Base-by-base conservation (phyloP, 2,113 vertebrate species). In the Petrocephalus zakoni region DNA sequence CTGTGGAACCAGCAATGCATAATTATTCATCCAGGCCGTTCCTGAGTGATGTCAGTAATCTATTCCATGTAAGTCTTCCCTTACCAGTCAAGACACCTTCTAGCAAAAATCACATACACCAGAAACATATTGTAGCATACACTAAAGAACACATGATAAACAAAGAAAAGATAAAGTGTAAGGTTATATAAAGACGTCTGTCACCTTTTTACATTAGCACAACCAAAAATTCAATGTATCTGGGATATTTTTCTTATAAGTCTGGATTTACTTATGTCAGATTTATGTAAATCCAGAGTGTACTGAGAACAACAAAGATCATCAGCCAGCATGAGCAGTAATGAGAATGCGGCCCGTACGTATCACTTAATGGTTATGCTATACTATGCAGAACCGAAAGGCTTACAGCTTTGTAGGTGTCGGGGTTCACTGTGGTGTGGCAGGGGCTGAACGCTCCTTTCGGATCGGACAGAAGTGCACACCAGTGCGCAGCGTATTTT, bases 401-500 rank as follows among this genome's bases (percentile, higher is more conserved):
- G 90, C 90, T 37, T 93, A 97, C 97, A 93, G 96, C 93, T 89
- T 95, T 87, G 90, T 97, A 97, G 58, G 92, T 21, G 64, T 91
- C 89, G 0, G 97, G 97, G 90, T 92, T 94, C 90, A 98, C 94
- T 1, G 92, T 89, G 2, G 93, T 56, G 6, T 98, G 97, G 90
- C 97, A 98, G 21, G 87, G 61, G 87, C 96, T 92, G 81, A 98
- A 98, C 68, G 94, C 93, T 22, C 97, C 96, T 0, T 5, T 68
- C 5, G 93, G 61, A 1, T 96, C 93, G 0, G 91, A 93, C 51
- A 98, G 95, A 89, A 92, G 92, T 5, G 95, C 95, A 75, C 97
- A 98, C 97, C 97, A 97, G 68, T 95, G 94, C 88, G 95, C 92
- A 19, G 97, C 97, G 1, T 95, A 98, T 61, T 95, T 94, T 78